Conservation (phyloP, 1,140 invertebrate genomes). For the Venturia canescens region DNA sequence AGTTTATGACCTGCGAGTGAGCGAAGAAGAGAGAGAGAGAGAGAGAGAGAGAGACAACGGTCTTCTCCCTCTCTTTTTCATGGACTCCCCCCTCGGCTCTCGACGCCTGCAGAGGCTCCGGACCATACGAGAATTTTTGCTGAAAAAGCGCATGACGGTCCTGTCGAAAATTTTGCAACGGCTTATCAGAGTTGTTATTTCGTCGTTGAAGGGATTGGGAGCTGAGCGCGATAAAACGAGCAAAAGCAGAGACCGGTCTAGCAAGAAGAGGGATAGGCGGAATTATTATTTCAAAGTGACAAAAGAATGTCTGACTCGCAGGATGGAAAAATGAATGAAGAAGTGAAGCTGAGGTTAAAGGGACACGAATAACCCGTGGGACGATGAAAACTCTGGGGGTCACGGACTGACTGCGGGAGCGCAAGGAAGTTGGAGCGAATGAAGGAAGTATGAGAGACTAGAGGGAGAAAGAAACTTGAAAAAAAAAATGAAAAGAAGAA, state of each 20-base stretch:
- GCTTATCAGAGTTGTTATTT: no score
- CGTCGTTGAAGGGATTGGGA: no score
- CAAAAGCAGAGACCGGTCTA: no score
- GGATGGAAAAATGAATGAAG: no score
- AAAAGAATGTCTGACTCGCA: not conserved
- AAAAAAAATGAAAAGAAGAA: not conserved
- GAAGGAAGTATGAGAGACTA: constrained; percentile 30
- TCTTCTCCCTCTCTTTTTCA: no score
- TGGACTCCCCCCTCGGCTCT: constrained; percentile 3
- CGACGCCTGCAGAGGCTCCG: constrained; percentile 26
- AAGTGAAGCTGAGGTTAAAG: not conserved
- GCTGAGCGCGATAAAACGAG: no score
- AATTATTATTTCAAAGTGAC: not conserved
- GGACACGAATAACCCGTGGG: constrained; percentile 25
- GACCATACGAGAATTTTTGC: not conserved
- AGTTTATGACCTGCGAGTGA: constrained; percentile 57
- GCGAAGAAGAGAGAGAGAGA: constrained; percentile 27
- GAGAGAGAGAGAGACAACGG: constrained; percentile 11
- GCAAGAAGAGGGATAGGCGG: not conserved
- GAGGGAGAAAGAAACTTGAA: constrained; percentile 7
- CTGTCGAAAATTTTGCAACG: no score
- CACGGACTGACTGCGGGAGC: constrained; percentile 42
- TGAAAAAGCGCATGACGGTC: no score
- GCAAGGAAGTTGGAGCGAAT: constrained; percentile 9
- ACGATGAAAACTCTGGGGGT: constrained; percentile 39